These are phyloP conservation scores for Sialia sialis DNA, from an alignment of 2,113 vertebrate genomes.

Conservation along the genomic window DNA sequence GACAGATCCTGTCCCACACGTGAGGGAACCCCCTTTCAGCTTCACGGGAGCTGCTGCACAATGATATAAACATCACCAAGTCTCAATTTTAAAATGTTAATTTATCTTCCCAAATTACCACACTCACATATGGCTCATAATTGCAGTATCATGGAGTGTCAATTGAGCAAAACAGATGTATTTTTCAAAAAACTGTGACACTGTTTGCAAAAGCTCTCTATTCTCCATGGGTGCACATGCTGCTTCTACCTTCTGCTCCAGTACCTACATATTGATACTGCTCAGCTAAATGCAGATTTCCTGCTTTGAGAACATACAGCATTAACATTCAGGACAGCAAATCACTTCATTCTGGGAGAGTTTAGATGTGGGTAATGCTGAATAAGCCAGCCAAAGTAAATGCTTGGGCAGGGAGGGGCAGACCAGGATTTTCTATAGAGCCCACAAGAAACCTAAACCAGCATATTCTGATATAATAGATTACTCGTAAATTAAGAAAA, in stretches of 20 bases:
- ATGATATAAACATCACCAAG: slow-evolving; percentile 44
- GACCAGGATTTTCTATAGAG: background rate
- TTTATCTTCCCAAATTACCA: slow-evolving; percentile 58
- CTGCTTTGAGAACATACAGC: slow-evolving; percentile 2
- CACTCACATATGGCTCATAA: slow-evolving; percentile 61
- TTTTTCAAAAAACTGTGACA: slow-evolving; percentile 61
- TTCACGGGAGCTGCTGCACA: background rate
- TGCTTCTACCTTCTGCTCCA: slow-evolving; percentile 66
- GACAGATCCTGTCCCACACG: background rate
- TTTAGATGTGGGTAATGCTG: background rate
- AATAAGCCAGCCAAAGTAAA: background rate
- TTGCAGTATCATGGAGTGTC: slow-evolving; percentile 65
- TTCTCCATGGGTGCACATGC: slow-evolving; percentile 63
- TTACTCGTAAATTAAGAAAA: background rate
- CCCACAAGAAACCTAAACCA: background rate
- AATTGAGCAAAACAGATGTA: slow-evolving; percentile 68
- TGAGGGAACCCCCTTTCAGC: background rate
- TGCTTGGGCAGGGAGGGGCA: background rate
- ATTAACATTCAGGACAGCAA: slow-evolving; percentile 42
- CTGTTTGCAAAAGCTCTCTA: slow-evolving; percentile 59
- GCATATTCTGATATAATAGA: background rate
- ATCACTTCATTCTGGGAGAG: background rate
- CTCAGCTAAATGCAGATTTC: slow-evolving; percentile 52
- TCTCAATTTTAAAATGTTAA: slow-evolving; percentile 59
- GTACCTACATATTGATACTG: slow-evolving; percentile 55